phyloP scores from a whole-genome alignment of 1,140 invertebrate species.

The Ceratina australensis region DNA sequence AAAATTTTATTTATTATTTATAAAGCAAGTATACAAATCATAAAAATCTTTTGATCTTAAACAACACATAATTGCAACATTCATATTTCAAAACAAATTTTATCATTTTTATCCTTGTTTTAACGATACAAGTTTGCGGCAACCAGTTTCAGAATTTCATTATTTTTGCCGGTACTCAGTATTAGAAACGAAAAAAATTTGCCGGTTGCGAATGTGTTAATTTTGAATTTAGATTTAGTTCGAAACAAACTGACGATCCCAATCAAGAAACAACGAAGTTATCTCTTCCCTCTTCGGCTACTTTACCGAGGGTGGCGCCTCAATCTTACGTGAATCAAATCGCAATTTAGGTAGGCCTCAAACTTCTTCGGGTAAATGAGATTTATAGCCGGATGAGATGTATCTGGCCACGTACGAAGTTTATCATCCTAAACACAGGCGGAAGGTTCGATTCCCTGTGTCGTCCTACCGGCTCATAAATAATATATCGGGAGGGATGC shows the following conservation, averaged over 20 bases:
- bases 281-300: not conserved
- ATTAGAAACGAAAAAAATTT: too few species aligned
- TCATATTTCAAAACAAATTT: too few species aligned
- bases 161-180: too few species aligned
- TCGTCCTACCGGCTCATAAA: conserved; percentile 38
- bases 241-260: not conserved
- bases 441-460: conserved; percentile 7
- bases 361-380: not conserved
- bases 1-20: too few species aligned
- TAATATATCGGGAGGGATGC: conserved; percentile 42
- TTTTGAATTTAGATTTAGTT: too few species aligned
- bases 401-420: not conserved
- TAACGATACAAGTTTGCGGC: too few species aligned
- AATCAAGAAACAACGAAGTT: not conserved
- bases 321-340: conserved; percentile 14
- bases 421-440: conserved; percentile 10
- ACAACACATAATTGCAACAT: too few species aligned
- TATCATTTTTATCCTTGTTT: too few species aligned
- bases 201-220: too few species aligned
- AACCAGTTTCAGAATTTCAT: too few species aligned
- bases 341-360: conserved; percentile 14
- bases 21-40: too few species aligned
- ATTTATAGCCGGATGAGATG: conserved; percentile 10
- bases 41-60: too few species aligned
- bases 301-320: not conserved